Base-by-base conservation (phyloP, 2,113 vertebrate genomes). In the Cariama cristata region DNA sequence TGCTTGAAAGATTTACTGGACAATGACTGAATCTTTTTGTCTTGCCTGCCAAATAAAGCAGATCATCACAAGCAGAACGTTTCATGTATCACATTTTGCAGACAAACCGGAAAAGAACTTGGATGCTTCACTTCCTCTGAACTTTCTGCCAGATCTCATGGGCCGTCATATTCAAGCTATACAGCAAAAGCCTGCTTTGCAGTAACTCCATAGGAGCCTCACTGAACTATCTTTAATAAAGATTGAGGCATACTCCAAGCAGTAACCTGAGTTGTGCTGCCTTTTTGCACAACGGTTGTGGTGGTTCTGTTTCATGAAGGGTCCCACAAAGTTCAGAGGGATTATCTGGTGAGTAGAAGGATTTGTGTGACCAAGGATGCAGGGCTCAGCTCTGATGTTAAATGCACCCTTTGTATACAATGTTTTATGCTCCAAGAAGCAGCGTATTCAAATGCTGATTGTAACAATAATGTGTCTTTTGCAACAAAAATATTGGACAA, bases 41-140 rank as follows among this genome's bases (percentile, higher is more conserved):
- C 66, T 83, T 82, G 71, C 40, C 59, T 97, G 92, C 91, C 96
- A 97, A 69, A 55, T 79, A 93, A 95, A 96, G 80, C 93, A 76
- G 64, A 45, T 83, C 44, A n/a, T 88, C 56, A 49, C 35, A 85
- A 95, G 81, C 40, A 50, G 88, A 94, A 60, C 68, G 72, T 58
- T 69, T 92, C 21, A 44, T 33, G 4, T 68, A 66, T 81, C 88
- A 44, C 7, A 4, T 92, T 92, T 81, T 92, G 55, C 60, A 95
- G 90, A 66, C 44, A 91, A 86, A 80, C 63, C 7, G 9, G 22
- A 89, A 88, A 86, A 95, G 64, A 83, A 75, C 49, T 95, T 94
- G 96, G 82, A 95, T 84, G 75, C 38, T 88, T 86, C 20, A 5
- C 66, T 77, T 92, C 45, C 56, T 82, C 79, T 85, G 52, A 74